Percentiles rank a stretch among this genome's conserved stretches.
These are phyloP conservation scores for Ametastegia equiseti DNA, from an alignment of 2,888 invertebrate genomes.

Conservation along the genomic window DNA sequence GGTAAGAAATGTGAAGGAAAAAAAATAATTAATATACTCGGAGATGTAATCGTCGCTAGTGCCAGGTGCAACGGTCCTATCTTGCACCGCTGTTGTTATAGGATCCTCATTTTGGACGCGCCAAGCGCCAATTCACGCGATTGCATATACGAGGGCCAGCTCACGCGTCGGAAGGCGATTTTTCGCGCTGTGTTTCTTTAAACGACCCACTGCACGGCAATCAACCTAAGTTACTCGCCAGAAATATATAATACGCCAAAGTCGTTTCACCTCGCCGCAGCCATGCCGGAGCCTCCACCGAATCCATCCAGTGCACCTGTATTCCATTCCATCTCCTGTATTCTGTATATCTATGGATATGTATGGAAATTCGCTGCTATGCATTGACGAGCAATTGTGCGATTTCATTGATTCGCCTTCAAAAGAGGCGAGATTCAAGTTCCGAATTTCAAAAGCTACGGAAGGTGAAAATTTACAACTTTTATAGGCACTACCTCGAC, in stretches of 20 bases:
- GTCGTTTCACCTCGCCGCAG: background rate
- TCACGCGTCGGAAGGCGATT: background rate
- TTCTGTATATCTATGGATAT: background rate
- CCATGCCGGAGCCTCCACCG: no score
- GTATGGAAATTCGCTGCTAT: no score
- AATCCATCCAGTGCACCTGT: constrained; percentile 18
- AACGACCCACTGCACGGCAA: constrained; percentile 31
- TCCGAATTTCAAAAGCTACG: no score
- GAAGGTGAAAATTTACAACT: no score
- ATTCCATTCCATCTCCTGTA: background rate
- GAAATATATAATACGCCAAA: background rate
- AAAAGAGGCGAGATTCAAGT: no score
- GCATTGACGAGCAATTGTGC: no score
- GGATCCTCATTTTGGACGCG: no score
- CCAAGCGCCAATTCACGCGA: no score
- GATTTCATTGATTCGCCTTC: no score
- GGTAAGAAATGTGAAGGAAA: constrained; percentile 8
- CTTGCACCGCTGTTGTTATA: no score
- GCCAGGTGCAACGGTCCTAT: constrained; percentile 16
- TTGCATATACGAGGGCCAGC: no score
- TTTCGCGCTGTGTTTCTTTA: constrained; percentile 24
- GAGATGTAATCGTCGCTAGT: background rate
- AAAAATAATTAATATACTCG: constrained; percentile 23
- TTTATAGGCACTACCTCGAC: no score
- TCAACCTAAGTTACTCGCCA: constrained; percentile 19